Evolutionary conservation across 2,113 vertebrate species (phyloP).

Genomic region (Pomatostomus ruficeps): DNA sequence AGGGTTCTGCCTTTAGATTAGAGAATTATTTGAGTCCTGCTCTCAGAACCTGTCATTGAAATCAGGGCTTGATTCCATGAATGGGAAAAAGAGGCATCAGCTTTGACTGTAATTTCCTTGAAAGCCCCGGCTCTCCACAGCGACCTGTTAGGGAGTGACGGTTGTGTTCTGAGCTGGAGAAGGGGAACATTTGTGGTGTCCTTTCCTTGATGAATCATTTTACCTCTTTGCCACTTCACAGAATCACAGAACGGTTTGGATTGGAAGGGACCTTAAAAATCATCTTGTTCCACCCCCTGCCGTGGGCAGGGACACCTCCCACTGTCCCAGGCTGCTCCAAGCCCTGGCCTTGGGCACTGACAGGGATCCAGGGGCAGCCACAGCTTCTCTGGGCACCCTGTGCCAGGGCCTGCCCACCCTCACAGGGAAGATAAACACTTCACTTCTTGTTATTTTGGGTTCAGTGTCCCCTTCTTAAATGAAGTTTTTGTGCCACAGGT

Average conservation of each 20-base stretch:
- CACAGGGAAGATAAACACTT: background rate
- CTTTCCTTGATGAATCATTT: background rate
- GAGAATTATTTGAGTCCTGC: background rate
- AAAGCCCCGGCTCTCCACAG: background rate
- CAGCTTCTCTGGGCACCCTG: background rate
- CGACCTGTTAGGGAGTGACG: background rate
- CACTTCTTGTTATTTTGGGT: background rate
- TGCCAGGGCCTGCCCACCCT: background rate
- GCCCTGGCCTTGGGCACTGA: background rate
- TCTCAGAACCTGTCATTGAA: background rate
- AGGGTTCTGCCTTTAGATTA: background rate
- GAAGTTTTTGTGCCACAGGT: background rate
- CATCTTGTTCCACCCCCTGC: background rate
- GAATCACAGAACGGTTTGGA: background rate
- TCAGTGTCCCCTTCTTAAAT: background rate
- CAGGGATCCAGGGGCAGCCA: background rate
- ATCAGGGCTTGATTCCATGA: background rate
- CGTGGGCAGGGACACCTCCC: background rate
- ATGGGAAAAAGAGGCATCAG: background rate
- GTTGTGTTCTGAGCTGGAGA: background rate
- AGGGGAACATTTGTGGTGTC: background rate
- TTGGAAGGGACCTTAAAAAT: background rate
- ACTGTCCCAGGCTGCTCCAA: rapidly evolving
- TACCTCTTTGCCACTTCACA: background rate
- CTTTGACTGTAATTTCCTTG: background rate